phyloP scores from a whole-genome alignment of 2,797 vertebrate genomes.

The Artibeus jamaicensis region DNA sequence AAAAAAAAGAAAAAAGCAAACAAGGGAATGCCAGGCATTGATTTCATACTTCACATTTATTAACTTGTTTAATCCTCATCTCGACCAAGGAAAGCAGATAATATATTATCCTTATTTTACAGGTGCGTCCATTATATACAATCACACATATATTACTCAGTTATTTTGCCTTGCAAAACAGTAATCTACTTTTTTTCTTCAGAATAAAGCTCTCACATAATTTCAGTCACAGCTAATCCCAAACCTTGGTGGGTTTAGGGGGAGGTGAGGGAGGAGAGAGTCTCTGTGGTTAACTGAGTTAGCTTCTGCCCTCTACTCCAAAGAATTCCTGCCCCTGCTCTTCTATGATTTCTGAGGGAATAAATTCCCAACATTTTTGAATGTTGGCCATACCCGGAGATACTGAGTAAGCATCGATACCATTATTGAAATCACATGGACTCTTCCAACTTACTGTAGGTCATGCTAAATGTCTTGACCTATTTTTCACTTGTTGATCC shows the following conservation, averaged over 20 bases:
- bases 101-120: neutral
- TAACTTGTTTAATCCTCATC: neutral
- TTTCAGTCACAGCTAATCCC: neutral
- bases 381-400: neutral
- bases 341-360: neutral
- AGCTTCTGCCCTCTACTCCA: neutral
- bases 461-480: neutral
- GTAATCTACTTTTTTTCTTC: neutral
- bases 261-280: neutral
- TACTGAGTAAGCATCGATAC: neutral
- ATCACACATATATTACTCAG: neutral
- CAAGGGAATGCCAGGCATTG: neutral
- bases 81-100: neutral
- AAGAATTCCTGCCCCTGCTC: neutral
- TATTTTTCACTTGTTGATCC: neutral
- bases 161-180: neutral
- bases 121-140: neutral
- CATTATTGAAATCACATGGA: neutral
- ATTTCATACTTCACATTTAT: neutral
- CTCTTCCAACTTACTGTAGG: neutral
- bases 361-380: neutral
- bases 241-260: neutral
- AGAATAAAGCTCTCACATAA: neutral
- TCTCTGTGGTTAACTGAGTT: neutral
- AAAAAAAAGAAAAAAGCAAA: neutral